Percentiles rank a stretch among this genome's conserved stretches.
These are phyloP conservation scores for Lagopus leucura DNA, from an alignment of 2,113 vertebrate species.

Conservation along the genomic window DNA sequence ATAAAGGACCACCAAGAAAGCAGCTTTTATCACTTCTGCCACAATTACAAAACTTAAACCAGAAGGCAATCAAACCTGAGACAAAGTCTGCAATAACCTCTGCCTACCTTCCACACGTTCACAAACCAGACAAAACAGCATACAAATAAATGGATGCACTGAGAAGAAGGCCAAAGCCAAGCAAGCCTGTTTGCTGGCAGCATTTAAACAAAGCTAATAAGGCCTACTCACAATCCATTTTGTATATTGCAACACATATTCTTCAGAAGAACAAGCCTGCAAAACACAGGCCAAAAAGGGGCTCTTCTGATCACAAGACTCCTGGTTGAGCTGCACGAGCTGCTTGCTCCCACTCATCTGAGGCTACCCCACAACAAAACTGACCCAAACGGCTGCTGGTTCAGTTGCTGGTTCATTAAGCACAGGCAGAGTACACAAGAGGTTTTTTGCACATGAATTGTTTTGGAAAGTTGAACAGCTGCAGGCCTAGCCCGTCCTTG, in stretches of 20 bases:
- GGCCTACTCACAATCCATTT: not conserved
- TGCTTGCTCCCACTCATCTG: not conserved
- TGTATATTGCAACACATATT: not conserved
- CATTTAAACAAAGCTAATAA: not conserved
- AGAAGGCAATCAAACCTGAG: not conserved
- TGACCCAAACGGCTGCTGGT: fast-evolving
- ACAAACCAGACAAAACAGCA: not conserved
- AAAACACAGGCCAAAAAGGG: not conserved
- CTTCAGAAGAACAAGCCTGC: not conserved
- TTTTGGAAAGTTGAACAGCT: not conserved
- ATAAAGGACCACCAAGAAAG: not conserved
- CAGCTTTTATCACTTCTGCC: not conserved
- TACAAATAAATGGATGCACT: not conserved
- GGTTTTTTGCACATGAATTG: fast-evolving
- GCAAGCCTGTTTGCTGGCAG: not conserved
- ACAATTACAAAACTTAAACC: not conserved
- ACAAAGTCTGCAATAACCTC: not conserved
- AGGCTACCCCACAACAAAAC: fast-evolving
- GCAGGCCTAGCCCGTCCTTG: not conserved
- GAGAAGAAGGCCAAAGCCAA: not conserved
- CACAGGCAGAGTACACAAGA: fast-evolving
- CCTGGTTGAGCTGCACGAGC: fast-evolving
- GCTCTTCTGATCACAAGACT: not conserved
- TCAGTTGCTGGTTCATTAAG: fast-evolving
- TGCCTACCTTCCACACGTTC: not conserved